Conservation (phyloP, 1,140 invertebrate genomes). For the Heliconius eleuchia region DNA sequence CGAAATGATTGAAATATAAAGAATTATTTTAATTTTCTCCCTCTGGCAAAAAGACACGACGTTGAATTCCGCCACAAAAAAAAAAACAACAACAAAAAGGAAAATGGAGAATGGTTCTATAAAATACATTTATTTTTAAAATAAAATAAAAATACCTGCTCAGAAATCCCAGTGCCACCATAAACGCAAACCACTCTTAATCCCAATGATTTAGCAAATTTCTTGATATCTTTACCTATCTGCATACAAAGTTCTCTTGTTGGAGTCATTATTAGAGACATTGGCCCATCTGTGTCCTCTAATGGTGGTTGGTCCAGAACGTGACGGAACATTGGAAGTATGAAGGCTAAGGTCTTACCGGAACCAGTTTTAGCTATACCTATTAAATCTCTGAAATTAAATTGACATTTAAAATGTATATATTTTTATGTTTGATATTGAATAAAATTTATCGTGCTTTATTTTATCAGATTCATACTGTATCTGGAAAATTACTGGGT, state of each 20-base stretch:
- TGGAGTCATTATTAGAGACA: constrained; percentile 98
- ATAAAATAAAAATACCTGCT: constrained; percentile 83
- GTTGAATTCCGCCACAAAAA: no score
- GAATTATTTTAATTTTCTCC: no score
- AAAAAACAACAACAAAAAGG: no score
- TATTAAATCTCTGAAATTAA: constrained; percentile 91
- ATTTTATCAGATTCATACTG: no score
- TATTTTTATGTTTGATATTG: no score
- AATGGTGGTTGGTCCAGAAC: constrained; percentile 96
- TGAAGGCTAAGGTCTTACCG: constrained; percentile 99
- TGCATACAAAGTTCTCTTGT: constrained; percentile 99
- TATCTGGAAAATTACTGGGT: no score
- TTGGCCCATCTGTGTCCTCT: constrained; percentile 98
- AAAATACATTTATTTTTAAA: no score
- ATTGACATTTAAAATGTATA: constrained; percentile 2
- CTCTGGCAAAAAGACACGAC: no score
- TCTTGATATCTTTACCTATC: constrained; percentile 98
- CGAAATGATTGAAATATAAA: no score
- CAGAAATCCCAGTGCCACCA: constrained; percentile 98
- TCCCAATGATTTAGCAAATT: constrained; percentile 95
- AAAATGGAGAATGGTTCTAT: no score
- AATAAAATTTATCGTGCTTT: no score
- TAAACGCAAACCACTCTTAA: constrained; percentile 98
- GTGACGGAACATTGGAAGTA: constrained; percentile 99
- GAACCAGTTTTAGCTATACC: constrained; percentile 99